Base-by-base conservation (phyloP, 64 coral and sea anemone species). In the Platygyra sinensis region DNA sequence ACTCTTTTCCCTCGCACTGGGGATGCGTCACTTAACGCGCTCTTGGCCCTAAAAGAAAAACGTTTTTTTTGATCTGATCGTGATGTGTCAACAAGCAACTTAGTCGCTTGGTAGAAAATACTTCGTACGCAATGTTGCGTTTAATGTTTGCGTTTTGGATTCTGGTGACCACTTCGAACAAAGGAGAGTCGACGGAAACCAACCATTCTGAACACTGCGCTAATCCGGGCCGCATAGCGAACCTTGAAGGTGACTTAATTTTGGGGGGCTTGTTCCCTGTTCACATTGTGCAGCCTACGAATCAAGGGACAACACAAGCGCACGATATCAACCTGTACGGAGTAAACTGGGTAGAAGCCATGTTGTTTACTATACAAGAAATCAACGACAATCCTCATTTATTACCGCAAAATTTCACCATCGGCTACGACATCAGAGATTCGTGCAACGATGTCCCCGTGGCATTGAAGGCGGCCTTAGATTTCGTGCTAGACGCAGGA, bases 391-490 rank as follows among this genome's bases (percentile, higher is more conserved):
- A 61, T 62, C 42, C 50, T 27, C 52, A 74, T 76, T 62, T 30
- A 54, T 61, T 93, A 27, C 74, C 93, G 42, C 25, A 55, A 12
- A 82, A 96, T 82, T 87, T 89, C 42, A 54, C 82, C 10, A 65
- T 96, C 38, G 95, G 95, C 14, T 96, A 82, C 77, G 95, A 96
- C 73, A 96, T 96, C 27, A 93, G 91, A 81, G 95, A 96, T 79
- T 93, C 95, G 12, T 96, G 95, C 73, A 96, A 96, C 85, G 83
- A 93, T 22, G 91, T 93, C 22, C 82, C 85, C 15, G 93, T 79
- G 9, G 95, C 95, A 22, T 80, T 96, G 11, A 79, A 30, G 15
- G 91, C 87, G 29, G 50, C 91, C 12, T 73, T 96, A 12, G 95
- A 93, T n/a, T 93, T 96, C 76, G 3, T 96, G 0, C 73, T 96